These are phyloP conservation scores for Eristalis intricaria DNA, from an alignment of 2,888 invertebrate species.

Conservation along the genomic window DNA sequence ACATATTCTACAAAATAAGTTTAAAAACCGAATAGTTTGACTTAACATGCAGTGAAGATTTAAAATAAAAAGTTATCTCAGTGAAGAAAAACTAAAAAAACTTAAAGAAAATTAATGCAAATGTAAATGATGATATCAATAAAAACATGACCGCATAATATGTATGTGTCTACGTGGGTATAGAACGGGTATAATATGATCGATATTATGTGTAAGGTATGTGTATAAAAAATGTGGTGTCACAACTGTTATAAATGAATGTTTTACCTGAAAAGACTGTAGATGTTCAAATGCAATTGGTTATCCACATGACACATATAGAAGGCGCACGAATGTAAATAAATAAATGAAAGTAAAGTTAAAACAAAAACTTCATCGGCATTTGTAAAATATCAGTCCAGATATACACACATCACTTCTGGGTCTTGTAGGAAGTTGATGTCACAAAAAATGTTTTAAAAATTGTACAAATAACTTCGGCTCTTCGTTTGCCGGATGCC, in stretches of 20 bases:
- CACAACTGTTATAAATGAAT: constrained; percentile 33
- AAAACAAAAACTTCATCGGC: constrained; percentile 32
- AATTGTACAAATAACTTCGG: too few relatives aligned
- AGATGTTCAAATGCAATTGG: constrained; percentile 65
- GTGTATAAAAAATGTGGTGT: constrained; percentile 20
- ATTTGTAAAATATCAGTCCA: constrained; percentile 1
- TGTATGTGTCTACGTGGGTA: not conserved
- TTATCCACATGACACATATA: constrained; percentile 59
- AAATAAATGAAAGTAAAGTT: constrained; percentile 33
- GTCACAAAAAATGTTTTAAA: too few relatives aligned
- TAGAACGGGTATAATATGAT: not conserved
- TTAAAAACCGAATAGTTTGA: not conserved
- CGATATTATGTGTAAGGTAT: constrained; percentile 17
- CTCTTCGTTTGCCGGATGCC: too few relatives aligned
- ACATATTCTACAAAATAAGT: not conserved
- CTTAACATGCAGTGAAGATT: not conserved
- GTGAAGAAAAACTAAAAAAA: constrained; percentile 20
- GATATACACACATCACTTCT: not conserved
- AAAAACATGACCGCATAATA: not conserved
- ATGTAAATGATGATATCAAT: constrained; percentile 28
- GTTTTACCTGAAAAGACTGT: constrained; percentile 72
- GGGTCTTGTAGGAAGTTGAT: too few relatives aligned
- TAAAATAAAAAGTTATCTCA: constrained; percentile 19
- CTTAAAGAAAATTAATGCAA: not conserved
- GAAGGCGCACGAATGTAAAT: constrained; percentile 52